These are phyloP conservation scores for Rhynchonycteris naso DNA, from an alignment of 2,797 vertebrate species.

Conservation along the genomic window DNA sequence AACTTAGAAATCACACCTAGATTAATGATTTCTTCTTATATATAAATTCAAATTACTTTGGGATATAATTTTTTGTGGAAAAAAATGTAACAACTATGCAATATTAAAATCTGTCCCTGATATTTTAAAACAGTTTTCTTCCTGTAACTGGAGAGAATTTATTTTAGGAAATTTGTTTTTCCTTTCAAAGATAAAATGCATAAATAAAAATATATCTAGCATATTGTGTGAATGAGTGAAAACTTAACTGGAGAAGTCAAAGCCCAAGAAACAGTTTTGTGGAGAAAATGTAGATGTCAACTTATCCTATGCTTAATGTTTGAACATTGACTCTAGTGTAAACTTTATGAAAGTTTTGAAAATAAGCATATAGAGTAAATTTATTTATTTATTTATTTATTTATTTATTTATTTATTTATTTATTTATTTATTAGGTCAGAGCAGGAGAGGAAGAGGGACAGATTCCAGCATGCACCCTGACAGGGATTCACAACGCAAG, in stretches of 20 bases:
- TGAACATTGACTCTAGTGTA: neutral
- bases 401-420: neutral
- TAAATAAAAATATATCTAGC: neutral
- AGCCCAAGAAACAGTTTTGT: neutral
- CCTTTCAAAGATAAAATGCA: conserved; percentile 46
- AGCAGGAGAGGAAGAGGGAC: too few species aligned
- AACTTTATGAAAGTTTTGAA: neutral
- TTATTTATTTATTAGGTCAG: too few species aligned
- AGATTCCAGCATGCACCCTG: too few species aligned
- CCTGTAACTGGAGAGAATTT: conserved; percentile 24
- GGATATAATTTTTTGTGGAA: neutral
- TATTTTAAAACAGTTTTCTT: conserved; percentile 12
- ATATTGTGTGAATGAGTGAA: neutral
- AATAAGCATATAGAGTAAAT: neutral
- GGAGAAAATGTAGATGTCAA: neutral
- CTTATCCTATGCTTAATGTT: neutral
- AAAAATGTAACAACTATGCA: neutral
- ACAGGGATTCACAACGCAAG: too few species aligned
- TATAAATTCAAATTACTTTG: conserved; percentile 5
- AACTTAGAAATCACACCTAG: neutral
- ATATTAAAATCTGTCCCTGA: conserved; percentile 32
- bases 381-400: neutral
- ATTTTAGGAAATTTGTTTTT: conserved; percentile 21
- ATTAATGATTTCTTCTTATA: conserved; percentile 23
- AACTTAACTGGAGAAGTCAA: neutral